phyloP scores from a whole-genome alignment of 1,140 invertebrate genomes.

The Ceratina calcarata region DNA sequence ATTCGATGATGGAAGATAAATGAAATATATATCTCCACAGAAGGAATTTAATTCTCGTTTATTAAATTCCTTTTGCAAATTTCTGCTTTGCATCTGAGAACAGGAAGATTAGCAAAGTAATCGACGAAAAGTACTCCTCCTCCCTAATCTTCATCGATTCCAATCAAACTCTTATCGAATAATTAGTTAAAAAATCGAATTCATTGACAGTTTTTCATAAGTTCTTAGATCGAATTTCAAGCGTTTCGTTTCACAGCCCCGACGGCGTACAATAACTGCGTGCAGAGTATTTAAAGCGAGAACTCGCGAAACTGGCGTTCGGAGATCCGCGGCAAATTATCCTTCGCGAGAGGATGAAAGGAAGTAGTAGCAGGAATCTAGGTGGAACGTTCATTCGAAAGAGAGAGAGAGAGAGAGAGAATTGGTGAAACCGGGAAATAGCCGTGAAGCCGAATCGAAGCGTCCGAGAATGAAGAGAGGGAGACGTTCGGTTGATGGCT shows the following conservation, averaged over 20 bases:
- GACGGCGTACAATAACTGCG: neutral
- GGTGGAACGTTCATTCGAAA: too few relatives aligned
- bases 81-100: too few relatives aligned
- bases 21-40: neutral
- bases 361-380: neutral
- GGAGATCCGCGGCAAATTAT: neutral
- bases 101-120: too few relatives aligned
- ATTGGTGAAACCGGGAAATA: neutral
- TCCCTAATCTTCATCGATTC: too few relatives aligned
- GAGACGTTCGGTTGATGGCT: constrained; percentile 71
- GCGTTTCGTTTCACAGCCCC: neutral
- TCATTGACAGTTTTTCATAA: too few relatives aligned
- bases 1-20: neutral
- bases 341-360: neutral
- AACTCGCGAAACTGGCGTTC: constrained; percentile 16
- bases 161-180: too few relatives aligned
- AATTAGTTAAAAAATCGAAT: too few relatives aligned
- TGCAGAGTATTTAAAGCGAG: neutral
- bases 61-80: constrained; percentile 5
- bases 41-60: constrained; percentile 16
- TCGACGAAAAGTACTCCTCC: too few relatives aligned
- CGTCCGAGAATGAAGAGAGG: constrained; percentile 64
- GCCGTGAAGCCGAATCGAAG: constrained; percentile 56
- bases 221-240: too few relatives aligned
- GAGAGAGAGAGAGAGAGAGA: too few relatives aligned